A percentile compares a stretch with the other conserved stretches of the same genome.
Evolutionary conservation across 2,113 vertebrate species (phyloP).

Genomic region (Egretta garzetta): DNA sequence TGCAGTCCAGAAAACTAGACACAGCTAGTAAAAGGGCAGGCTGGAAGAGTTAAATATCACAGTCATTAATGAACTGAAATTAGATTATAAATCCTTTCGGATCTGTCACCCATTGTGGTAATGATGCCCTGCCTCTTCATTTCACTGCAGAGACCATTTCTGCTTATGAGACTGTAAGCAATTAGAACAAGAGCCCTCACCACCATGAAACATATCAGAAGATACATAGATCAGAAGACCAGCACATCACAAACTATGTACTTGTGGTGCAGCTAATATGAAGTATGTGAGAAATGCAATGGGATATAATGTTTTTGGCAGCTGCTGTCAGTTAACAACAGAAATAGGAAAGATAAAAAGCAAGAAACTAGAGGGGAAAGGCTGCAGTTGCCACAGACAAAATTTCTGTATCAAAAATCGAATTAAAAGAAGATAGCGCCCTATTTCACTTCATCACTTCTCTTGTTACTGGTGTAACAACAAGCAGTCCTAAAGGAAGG

Average conservation of each 20-base stretch:
- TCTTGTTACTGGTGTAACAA: not conserved
- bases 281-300: not conserved
- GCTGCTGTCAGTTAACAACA: not conserved
- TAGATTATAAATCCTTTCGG: not conserved
- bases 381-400: not conserved
- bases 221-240: not conserved
- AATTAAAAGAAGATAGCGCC: not conserved
- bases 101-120: not conserved
- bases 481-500: not conserved
- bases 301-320: not conserved
- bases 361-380: not conserved
- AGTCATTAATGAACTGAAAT: conserved; percentile 41
- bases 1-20: not conserved
- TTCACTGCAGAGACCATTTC: not conserved
- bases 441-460: not conserved
- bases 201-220: not conserved
- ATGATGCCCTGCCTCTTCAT: not conserved
- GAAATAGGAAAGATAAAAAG: not conserved
- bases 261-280: not conserved
- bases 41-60: not conserved
- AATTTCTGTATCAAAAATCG: not conserved
- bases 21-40: not conserved
- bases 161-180: not conserved
- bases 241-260: not conserved
- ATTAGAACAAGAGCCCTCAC: not conserved